Conservation (phyloP, 2,797 vertebrate species). For the Chromis chromis region DNA sequence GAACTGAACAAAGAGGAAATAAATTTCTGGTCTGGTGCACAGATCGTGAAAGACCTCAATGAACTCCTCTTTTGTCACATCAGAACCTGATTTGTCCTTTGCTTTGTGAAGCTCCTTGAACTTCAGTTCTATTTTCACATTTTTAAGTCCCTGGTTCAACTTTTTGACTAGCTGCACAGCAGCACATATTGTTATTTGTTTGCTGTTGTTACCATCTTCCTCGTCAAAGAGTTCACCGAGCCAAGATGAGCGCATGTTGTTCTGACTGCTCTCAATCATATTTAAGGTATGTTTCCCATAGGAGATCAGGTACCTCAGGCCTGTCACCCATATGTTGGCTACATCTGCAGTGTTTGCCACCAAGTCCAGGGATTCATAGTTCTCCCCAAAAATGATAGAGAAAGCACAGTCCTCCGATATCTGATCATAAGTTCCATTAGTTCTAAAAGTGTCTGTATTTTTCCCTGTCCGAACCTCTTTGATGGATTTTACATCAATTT, state of each 20-base stretch:
- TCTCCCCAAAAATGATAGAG: conserved; percentile 96
- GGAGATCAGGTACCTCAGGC: conserved; percentile 96
- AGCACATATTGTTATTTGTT: conserved; percentile 87
- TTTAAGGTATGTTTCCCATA: conserved; percentile 97
- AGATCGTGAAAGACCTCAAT: conserved; percentile 98
- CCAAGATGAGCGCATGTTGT: conserved; percentile 97
- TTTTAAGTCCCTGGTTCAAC: conserved; percentile 95
- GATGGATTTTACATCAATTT: conserved; percentile 96
- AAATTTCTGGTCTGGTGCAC: conserved; percentile 98
- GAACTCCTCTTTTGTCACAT: conserved; percentile 94
- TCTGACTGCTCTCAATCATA: conserved; percentile 96
- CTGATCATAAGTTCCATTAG: conserved; percentile 97
- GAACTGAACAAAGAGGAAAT: conserved; percentile 99
- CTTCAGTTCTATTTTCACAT: conserved; percentile 95
- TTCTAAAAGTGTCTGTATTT: conserved; percentile 98
- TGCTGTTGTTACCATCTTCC: conserved; percentile 86
- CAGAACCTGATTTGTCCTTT: conserved; percentile 89
- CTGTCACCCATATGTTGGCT: conserved; percentile 98
- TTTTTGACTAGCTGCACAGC: conserved; percentile 94
- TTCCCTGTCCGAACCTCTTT: conserved; percentile 98
- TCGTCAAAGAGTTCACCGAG: conserved; percentile 92
- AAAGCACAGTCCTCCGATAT: conserved; percentile 98
- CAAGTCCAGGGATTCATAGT: conserved; percentile 96
- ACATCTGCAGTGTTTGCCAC: conserved; percentile 97
- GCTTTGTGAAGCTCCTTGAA: conserved; percentile 97